Conservation (phyloP, 2,113 vertebrate genomes). For the Oostethus manadensis region DNA sequence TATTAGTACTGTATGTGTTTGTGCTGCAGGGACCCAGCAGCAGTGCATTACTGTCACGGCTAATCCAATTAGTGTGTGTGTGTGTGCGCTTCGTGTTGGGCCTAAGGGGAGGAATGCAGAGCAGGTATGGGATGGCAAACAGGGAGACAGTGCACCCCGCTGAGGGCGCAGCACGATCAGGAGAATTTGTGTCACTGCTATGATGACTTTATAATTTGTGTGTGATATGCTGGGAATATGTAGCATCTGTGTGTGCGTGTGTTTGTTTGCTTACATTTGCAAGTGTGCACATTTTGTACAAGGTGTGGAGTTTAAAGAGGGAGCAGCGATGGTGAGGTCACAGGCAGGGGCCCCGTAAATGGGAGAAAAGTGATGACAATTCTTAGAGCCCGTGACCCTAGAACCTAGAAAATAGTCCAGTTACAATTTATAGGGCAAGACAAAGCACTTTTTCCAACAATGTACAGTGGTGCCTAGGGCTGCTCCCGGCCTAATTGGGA, state of each 20-base stretch:
- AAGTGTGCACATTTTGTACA: not conserved
- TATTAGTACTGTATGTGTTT: constrained; percentile 69
- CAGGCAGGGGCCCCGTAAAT: too few species aligned
- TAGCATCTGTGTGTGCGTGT: constrained; percentile 2
- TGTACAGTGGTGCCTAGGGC: too few species aligned
- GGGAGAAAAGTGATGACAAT: too few species aligned
- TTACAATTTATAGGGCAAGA: too few species aligned
- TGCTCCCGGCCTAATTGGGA: too few species aligned
- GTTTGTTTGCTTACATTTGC: not conserved
- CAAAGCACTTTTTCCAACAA: too few species aligned
- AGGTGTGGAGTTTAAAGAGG: too few species aligned
- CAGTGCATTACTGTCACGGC: constrained; percentile 68
- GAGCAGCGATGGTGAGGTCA: too few species aligned
- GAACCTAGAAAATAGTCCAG: too few species aligned
- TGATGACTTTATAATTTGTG: constrained; percentile 48
- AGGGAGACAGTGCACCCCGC: constrained; percentile 35
- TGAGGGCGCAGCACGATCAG: constrained; percentile 52
- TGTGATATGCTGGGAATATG: constrained; percentile 23
- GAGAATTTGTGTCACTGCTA: constrained; percentile 51
- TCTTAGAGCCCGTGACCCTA: too few species aligned
- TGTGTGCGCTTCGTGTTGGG: constrained; percentile 50
- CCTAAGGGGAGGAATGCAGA: constrained; percentile 26
- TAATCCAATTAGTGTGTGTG: constrained; percentile 71
- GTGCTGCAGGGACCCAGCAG: constrained; percentile 48
- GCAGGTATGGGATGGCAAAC: constrained; percentile 36